Evolutionary conservation across 1,140 invertebrate genomes (phyloP).

Genomic region (Cydia pomonella): DNA sequence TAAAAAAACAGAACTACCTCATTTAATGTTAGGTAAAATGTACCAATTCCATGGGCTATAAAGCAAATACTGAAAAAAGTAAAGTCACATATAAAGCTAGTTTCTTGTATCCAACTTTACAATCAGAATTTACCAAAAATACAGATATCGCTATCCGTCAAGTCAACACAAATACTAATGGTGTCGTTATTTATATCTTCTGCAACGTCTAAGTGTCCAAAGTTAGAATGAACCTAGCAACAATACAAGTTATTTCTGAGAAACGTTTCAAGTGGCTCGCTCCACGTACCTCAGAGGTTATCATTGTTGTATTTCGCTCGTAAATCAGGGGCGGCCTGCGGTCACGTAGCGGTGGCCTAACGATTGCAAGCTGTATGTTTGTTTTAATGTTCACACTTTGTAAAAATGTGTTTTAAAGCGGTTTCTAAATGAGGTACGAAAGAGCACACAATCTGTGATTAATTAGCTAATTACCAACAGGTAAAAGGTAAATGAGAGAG

Average conservation of each 20-base stretch:
- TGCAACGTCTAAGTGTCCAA: neutral
- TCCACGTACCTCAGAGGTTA: slow-evolving; percentile 41
- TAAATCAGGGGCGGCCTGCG: slow-evolving; percentile 40
- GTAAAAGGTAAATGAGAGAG: too few relatives aligned
- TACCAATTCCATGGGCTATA: too few relatives aligned
- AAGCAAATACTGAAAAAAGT: too few relatives aligned
- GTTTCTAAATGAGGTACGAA: neutral
- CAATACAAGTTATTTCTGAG: slow-evolving; percentile 16
- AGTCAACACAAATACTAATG: neutral
- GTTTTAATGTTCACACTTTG: neutral
- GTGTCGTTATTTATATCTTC: neutral
- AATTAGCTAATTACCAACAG: neutral
- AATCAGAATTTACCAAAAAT: neutral
- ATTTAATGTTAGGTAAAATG: too few relatives aligned
- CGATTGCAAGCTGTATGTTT: neutral
- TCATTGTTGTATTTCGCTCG: slow-evolving; percentile 40
- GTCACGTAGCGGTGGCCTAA: slow-evolving; percentile 35
- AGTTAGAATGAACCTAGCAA: slow-evolving; percentile 1
- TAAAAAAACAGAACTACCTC: too few relatives aligned
- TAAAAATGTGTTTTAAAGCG: slow-evolving; percentile 13
- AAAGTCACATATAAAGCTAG: too few relatives aligned
- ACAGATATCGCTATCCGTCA: neutral
- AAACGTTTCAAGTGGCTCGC: slow-evolving; percentile 38
- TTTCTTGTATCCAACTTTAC: too few relatives aligned
- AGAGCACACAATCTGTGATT: neutral